phyloP scores from a whole-genome alignment of 2,113 vertebrate genomes.

The Odontophorus gujanensis region DNA sequence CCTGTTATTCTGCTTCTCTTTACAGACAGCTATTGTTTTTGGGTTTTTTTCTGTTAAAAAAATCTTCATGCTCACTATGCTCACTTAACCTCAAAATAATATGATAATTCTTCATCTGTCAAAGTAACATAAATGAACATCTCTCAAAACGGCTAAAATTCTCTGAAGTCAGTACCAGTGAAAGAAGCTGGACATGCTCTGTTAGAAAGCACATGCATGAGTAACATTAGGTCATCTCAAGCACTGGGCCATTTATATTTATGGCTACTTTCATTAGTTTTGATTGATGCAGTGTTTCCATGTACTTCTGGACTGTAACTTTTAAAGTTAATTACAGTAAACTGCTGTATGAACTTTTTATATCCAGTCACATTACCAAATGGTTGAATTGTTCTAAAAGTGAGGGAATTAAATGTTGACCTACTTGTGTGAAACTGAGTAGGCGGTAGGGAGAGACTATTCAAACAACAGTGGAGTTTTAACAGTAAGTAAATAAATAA shows the following conservation, averaged over 20 bases:
- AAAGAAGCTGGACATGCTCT: neutral
- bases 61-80: neutral
- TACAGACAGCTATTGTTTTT: neutral
- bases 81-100: neutral
- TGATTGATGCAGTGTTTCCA: slow-evolving; percentile 19
- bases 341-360: neutral
- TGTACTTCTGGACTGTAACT: neutral
- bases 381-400: neutral
- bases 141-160: neutral
- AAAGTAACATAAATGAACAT: neutral
- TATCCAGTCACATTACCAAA: neutral
- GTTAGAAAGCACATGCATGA: neutral
- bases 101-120: neutral
- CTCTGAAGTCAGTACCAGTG: neutral
- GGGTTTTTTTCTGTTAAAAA: neutral
- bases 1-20: neutral
- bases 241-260: neutral
- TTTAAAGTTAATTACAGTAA: slow-evolving; percentile 1
- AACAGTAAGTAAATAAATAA: neutral
- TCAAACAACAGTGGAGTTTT: neutral
- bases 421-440: neutral
- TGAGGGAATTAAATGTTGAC: neutral
- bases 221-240: neutral
- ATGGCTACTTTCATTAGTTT: slow-evolving; percentile 1
- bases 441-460: neutral